phyloP scores from a whole-genome alignment of 2,113 vertebrate species.

The Pangasianodon gigas region DNA sequence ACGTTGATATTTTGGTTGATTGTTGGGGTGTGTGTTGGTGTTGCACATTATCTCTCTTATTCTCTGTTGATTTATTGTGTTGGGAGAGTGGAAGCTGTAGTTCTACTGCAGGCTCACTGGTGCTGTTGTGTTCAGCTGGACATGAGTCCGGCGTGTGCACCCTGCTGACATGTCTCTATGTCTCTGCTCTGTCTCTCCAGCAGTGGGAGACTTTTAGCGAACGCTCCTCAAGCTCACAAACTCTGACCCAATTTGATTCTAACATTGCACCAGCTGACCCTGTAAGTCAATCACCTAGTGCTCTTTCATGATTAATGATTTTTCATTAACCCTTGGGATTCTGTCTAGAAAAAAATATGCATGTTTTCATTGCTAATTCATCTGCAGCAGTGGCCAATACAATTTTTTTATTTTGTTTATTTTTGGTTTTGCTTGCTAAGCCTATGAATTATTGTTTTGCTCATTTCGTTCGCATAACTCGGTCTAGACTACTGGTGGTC shows the following conservation, averaged over 20 bases:
- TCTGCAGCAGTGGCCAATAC: conserved; percentile 66
- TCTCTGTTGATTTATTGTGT: conserved; percentile 9
- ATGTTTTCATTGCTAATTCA: conserved; percentile 51
- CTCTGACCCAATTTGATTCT: conserved; percentile 99
- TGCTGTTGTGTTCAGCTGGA: conserved; percentile 41
- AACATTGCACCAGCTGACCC: conserved; percentile 99
- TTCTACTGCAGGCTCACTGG: conserved; percentile 44
- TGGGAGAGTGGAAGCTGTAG: conserved; percentile 20
- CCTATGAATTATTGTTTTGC: conserved; percentile 52
- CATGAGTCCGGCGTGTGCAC: conserved; percentile 11
- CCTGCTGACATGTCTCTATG: conserved; percentile 83
- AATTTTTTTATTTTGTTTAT: conserved; percentile 68
- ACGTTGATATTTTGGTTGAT: not conserved
- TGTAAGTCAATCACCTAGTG: conserved; percentile 99
- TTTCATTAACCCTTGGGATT: conserved; percentile 87
- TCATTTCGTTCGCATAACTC: conserved; percentile 23
- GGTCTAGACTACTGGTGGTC: conserved; percentile 46
- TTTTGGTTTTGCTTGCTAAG: conserved; percentile 62
- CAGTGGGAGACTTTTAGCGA: conserved; percentile 99
- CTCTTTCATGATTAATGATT: conserved; percentile 97
- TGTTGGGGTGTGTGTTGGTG: not conserved
- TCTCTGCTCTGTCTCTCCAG: conserved; percentile 99
- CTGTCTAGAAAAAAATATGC: conserved; percentile 37
- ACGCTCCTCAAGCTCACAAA: conserved; percentile 99
- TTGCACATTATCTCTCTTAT: not conserved